Base-by-base conservation (phyloP, 2,888 invertebrate genomes). In the Oligia strigilis region DNA sequence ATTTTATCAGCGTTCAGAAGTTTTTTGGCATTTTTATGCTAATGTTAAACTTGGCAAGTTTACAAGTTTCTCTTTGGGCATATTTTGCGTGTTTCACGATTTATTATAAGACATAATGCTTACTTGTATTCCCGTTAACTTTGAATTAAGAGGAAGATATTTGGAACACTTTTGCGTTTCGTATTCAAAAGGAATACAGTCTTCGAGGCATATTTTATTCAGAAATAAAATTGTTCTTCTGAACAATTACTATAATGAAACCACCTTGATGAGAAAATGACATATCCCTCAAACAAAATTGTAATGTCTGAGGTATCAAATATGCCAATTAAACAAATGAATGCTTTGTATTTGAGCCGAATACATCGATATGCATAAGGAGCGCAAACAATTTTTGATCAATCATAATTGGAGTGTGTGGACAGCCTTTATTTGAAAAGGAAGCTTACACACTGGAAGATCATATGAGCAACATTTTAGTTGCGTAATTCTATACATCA, bases 21-120 rank as follows among this genome's bases (percentile, higher is more conserved):
- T 78, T 89, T 84, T 89, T 82, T 85, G 85, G 75, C 85, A 85
- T 85, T 85, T 85, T 85, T 80, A 87, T 89, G 89, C 76, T 89
- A 87, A 88, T 87, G 80, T 80, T 82, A 71, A 80, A 87, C 80
- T 88, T 88, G 88, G 88, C 88, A 88, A 87, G 77, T 84, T 84
- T 82, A 87, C 88, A 88, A 89, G 80, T 79, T 86, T 76, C 71
- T 89, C 72, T 82, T 80, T 78, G 74, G 79, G 72, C 81, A 87
- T 85, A 89, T 83, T 88, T 82, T 78, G 77, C 77, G n/a, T 77
- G 70, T 87, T 85, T 67, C 71, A 49, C 76, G 71, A 88, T 87
- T 88, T 88, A 88, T 88, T 80, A 58, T 67, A 65, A 75, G 77
- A 77, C 69, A 72, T 81, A 87, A 87, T 81, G 75, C 72, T 77